Conservation (phyloP, 2,113 vertebrate genomes). For the Mormyrus lacerda region DNA sequence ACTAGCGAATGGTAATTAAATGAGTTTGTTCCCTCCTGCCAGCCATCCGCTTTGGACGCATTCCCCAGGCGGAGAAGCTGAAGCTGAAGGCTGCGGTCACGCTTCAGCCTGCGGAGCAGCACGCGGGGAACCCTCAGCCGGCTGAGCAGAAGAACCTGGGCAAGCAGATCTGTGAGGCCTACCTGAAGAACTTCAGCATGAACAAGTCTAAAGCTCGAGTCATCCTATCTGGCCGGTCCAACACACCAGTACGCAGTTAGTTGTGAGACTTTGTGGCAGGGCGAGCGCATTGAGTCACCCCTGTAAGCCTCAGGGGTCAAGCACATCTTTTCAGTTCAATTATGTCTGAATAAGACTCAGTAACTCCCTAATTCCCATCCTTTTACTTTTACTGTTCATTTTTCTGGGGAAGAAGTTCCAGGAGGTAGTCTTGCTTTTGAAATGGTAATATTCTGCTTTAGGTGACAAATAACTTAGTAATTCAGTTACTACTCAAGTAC, state of each 20-base stretch:
- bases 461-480: not conserved
- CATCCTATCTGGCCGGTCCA: constrained; percentile 88
- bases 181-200: constrained; percentile 97
- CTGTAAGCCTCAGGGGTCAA: not conserved
- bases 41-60: constrained; percentile 96
- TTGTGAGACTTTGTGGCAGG: not conserved
- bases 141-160: constrained; percentile 88
- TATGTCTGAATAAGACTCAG: not conserved
- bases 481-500: not conserved
- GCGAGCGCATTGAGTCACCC: not conserved
- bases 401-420: not conserved
- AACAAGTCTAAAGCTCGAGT: constrained; percentile 95
- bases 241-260: constrained; percentile 67
- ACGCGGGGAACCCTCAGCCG: constrained; percentile 66
- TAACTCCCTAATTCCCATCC: not conserved
- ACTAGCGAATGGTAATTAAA: not conserved
- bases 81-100: constrained; percentile 86
- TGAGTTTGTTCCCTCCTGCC: not conserved
- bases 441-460: not conserved
- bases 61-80: constrained; percentile 94
- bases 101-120: constrained; percentile 68
- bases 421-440: not conserved
- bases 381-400: not conserved
- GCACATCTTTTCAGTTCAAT: not conserved
- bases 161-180: constrained; percentile 87